Percentiles rank a stretch among this genome's conserved stretches.
Evolutionary conservation across 92 coral and sea anemone genomes (phyloP).

Genomic region (Porites cylindrica): DNA sequence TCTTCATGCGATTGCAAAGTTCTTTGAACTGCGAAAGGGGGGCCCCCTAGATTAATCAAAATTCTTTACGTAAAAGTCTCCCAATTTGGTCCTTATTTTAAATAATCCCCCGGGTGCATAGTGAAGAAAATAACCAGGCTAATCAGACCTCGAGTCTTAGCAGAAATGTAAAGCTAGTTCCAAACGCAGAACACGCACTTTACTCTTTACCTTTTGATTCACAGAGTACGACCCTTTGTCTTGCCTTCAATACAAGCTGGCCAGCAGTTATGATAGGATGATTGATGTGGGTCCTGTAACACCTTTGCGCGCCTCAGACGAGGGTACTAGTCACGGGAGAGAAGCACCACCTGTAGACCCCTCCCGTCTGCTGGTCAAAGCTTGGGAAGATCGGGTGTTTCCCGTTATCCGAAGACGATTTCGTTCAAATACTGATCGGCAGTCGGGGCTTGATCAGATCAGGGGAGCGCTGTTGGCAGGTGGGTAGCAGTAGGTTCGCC

Average conservation of each 20-base stretch:
- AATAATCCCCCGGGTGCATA: too few species aligned
- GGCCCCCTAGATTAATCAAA: too few species aligned
- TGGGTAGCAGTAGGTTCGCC: background rate
- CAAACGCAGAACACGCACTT: too few species aligned
- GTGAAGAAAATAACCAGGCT: too few species aligned
- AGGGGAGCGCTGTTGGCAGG: conserved; percentile 97
- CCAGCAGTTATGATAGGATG: conserved; percentile 96
- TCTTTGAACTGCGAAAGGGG: too few species aligned
- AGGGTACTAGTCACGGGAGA: conserved; percentile 44
- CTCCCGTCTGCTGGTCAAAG: conserved; percentile 84
- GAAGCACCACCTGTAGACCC: conserved; percentile 80
- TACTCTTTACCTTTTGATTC: background rate
- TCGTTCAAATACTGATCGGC: conserved; percentile 90
- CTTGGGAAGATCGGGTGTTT: conserved; percentile 99
- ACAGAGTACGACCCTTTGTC: conserved; percentile 80
- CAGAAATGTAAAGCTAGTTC: too few species aligned
- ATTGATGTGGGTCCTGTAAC: conserved; percentile 83
- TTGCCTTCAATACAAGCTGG: conserved; percentile 83
- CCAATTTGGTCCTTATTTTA: too few species aligned
- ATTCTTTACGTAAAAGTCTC: too few species aligned
- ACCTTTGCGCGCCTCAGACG: conserved; percentile 73
- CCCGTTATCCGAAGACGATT: conserved; percentile 96
- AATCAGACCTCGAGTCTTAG: too few species aligned
- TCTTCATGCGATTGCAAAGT: too few species aligned
- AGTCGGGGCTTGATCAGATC: conserved; percentile 97